A percentile compares a stretch with the other conserved stretches of the same genome.
These are phyloP conservation scores for Menura novaehollandiae DNA, from an alignment of 2,113 vertebrate genomes.

Conservation along the genomic window DNA sequence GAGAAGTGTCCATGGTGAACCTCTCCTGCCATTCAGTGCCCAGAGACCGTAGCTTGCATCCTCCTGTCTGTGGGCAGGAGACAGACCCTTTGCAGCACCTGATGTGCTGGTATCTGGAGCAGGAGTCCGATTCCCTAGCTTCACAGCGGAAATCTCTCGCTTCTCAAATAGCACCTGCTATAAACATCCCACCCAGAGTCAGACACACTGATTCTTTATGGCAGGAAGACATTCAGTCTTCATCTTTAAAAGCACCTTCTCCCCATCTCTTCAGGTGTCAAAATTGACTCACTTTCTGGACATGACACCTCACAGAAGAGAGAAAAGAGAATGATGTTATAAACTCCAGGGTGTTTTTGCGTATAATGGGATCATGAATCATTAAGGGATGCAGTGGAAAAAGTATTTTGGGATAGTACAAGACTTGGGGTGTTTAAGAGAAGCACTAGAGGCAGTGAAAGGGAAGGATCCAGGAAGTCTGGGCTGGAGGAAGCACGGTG, in stretches of 20 bases:
- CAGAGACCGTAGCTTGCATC: neutral
- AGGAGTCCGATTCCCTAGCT: neutral
- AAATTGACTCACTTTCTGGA: neutral
- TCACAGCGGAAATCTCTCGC: neutral
- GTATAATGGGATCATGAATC: too few relatives aligned
- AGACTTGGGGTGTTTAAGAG: neutral
- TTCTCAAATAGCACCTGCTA: neutral
- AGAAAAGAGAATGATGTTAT: neutral
- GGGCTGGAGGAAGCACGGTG: neutral
- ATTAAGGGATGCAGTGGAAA: neutral
- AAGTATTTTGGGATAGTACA: neutral
- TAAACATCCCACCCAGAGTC: neutral
- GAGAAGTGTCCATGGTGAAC: neutral
- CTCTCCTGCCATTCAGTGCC: neutral
- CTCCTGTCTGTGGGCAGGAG: neutral
- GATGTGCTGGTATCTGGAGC: neutral
- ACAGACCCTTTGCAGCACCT: neutral
- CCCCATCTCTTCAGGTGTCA: neutral
- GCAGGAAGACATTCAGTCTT: neutral
- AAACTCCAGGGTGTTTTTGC: neutral
- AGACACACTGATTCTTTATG: neutral
- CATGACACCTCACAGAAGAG: neutral
- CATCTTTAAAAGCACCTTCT: neutral
- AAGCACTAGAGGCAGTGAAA: too few relatives aligned
- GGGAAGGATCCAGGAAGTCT: neutral